A percentile compares a stretch with the other conserved stretches of the same genome.
Evolutionary conservation across 2,888 invertebrate species (phyloP).

Genomic region (Pterostichus niger): DNA sequence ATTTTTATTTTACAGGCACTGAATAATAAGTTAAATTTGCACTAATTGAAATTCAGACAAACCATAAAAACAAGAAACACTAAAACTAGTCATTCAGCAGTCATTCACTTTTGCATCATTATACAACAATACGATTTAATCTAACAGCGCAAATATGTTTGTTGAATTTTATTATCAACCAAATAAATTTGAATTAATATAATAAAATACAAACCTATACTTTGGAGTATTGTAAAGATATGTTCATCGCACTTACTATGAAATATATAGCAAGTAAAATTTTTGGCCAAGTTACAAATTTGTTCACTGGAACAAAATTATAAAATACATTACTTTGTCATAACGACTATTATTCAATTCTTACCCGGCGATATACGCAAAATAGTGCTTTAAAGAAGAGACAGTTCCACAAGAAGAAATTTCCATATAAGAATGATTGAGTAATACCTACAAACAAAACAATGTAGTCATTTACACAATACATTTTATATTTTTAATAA

Average conservation of each 20-base stretch:
- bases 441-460: conserved; percentile 76
- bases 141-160: too few relatives aligned
- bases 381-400: conserved; percentile 78
- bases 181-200: background rate
- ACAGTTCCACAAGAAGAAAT: conserved; percentile 83
- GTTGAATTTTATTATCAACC: background rate
- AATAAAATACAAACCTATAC: conserved; percentile 74
- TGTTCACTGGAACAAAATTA: conserved; percentile 74
- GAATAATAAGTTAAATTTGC: too few relatives aligned
- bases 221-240: conserved; percentile 77
- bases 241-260: conserved; percentile 75
- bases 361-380: conserved; percentile 80
- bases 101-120: too few relatives aligned
- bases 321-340: conserved; percentile 59
- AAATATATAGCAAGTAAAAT: conserved; percentile 78
- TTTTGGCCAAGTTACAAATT: conserved; percentile 77
- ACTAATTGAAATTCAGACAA: too few relatives aligned
- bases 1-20: too few relatives aligned
- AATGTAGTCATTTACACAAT: conserved; percentile 25
- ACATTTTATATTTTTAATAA: background rate
- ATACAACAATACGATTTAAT: too few relatives aligned
- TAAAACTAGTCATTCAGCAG: too few relatives aligned
- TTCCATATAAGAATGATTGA: conserved; percentile 82
- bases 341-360: conserved; percentile 76
- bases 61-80: too few relatives aligned